Evolutionary conservation across 2,888 invertebrate genomes (phyloP).

Genomic region (Calameuta idolon): DNA sequence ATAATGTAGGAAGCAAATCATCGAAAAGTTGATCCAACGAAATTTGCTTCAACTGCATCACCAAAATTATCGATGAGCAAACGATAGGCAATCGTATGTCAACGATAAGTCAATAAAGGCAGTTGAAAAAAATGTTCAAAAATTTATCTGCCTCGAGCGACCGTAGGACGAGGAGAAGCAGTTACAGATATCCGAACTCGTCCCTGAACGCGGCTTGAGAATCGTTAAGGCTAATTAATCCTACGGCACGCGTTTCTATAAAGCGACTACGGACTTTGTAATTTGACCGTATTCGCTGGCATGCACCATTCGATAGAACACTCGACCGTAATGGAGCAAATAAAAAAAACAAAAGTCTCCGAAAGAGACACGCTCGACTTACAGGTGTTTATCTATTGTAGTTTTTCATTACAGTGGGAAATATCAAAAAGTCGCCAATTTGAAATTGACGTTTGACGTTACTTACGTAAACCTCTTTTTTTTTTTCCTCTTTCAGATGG

Average conservation of each 20-base stretch:
- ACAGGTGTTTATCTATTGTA: not conserved
- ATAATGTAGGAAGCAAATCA: not conserved
- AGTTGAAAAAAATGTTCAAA: not conserved
- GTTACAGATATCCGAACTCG: not conserved
- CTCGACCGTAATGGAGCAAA: not conserved
- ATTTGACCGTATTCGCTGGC: not conserved
- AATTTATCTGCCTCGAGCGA: not conserved
- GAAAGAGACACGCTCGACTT: not conserved
- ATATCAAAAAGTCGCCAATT: not conserved
- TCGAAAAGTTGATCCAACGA: not conserved
- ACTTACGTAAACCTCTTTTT: not conserved
- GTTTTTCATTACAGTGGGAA: not conserved
- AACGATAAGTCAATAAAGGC: not conserved
- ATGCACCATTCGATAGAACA: not conserved
- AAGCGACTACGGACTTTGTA: not conserved
- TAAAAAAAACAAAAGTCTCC: not conserved
- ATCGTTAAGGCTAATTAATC: not conserved
- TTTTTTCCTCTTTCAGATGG: constrained; percentile 79
- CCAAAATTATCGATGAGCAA: not conserved
- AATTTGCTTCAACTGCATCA: not conserved
- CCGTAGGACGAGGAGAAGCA: not conserved
- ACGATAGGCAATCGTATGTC: not conserved
- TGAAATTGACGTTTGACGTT: not conserved
- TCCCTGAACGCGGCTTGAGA: not conserved
- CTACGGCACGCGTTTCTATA: not conserved